phyloP scores from a whole-genome alignment of 2,888 invertebrate species.

The Synergus umbraculus region DNA sequence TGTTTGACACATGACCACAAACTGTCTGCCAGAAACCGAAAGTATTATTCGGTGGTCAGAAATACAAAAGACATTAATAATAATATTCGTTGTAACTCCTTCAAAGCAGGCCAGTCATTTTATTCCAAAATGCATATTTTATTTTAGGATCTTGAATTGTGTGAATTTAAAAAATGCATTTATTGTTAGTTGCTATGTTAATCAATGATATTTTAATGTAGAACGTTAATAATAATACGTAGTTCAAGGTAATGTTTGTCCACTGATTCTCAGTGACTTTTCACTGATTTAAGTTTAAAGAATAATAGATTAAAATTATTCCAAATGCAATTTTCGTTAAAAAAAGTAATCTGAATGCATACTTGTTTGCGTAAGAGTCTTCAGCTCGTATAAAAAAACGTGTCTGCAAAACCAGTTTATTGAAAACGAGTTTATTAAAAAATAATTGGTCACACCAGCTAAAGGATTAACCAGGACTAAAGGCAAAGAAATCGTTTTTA shows the following conservation, averaged over 20 bases:
- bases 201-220: no score
- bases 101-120: neutral
- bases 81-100: neutral
- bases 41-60: neutral
- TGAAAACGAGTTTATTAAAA: slow-evolving; percentile 39
- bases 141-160: neutral
- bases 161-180: neutral
- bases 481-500: neutral
- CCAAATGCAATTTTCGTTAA: slow-evolving; percentile 47
- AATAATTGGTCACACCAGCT: slow-evolving; percentile 22
- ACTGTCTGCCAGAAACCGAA: slow-evolving; percentile 34
- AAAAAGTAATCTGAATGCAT: slow-evolving; percentile 41
- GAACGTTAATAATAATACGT: neutral
- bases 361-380: slow-evolving; percentile 49
- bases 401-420: slow-evolving; percentile 33
- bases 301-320: neutral
- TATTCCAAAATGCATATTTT: neutral
- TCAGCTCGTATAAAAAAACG: neutral
- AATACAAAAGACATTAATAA: slow-evolving; percentile 14
- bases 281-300: neutral
- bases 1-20: slow-evolving; percentile 52
- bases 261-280: neutral
- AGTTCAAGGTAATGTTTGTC: neutral
- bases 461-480: slow-evolving; percentile 11
- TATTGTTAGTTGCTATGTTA: neutral